These are phyloP conservation scores for Ctenopoma kingsleyae DNA, from an alignment of 2,797 vertebrate species.

Conservation along the genomic window DNA sequence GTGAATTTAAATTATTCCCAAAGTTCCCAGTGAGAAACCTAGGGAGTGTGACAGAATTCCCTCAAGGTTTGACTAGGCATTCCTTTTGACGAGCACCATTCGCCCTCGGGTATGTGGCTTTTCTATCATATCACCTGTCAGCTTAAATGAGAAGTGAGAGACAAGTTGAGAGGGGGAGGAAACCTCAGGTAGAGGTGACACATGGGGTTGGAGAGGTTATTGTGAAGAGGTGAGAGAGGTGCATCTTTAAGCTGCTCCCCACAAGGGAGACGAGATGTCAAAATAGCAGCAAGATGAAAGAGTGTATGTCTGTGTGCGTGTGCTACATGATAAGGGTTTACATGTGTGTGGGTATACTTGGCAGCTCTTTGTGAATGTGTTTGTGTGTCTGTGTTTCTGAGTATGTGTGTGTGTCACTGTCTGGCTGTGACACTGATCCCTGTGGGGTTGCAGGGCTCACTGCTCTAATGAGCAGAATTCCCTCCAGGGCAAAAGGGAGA, in stretches of 20 bases:
- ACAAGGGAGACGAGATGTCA: slow-evolving; percentile 71
- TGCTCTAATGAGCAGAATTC: slow-evolving; percentile 80
- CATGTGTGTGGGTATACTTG: slow-evolving; percentile 50
- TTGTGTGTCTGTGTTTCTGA: neutral
- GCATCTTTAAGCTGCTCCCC: slow-evolving; percentile 68
- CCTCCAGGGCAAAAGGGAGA: slow-evolving; percentile 60
- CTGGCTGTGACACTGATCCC: slow-evolving; percentile 77
- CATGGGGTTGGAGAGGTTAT: slow-evolving; percentile 30
- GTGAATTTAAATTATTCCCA: slow-evolving; percentile 48
- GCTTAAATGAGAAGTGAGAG: slow-evolving; percentile 61
- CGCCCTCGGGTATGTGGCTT: slow-evolving; percentile 54
- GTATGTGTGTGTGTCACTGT: slow-evolving; percentile 53
- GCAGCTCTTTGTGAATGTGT: slow-evolving; percentile 36
- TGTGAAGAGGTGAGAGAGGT: slow-evolving; percentile 52
- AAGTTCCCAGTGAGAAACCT: slow-evolving; percentile 38
- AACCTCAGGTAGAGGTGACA: slow-evolving; percentile 62
- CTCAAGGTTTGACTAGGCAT: slow-evolving; percentile 51
- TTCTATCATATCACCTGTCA: slow-evolving; percentile 71
- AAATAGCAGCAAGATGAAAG: slow-evolving; percentile 72
- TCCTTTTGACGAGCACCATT: slow-evolving; percentile 59
- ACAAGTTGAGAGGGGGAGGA: slow-evolving; percentile 41
- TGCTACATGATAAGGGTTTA: slow-evolving; percentile 49
- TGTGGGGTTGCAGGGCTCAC: slow-evolving; percentile 72
- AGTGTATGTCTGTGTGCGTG: slow-evolving; percentile 21
- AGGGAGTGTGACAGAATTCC: slow-evolving; percentile 56